A percentile compares a stretch with the other conserved stretches of the same genome.
These are phyloP conservation scores for Leucosticte australis DNA, from an alignment of 2,113 vertebrate species.

Conservation along the genomic window DNA sequence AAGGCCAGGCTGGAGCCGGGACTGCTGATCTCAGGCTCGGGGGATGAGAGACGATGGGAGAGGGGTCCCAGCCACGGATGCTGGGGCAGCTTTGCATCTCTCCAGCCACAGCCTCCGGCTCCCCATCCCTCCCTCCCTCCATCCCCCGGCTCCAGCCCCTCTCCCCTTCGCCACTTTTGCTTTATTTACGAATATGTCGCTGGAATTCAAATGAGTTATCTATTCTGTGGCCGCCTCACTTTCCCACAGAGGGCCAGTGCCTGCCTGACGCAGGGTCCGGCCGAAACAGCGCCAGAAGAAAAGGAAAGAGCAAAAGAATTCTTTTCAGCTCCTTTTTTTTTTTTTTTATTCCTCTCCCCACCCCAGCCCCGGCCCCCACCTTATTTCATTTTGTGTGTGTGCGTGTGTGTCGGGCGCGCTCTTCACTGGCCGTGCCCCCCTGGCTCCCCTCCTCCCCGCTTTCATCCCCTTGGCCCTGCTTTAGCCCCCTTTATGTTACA, in stretches of 20 bases:
- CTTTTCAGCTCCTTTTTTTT: slow-evolving; percentile 73
- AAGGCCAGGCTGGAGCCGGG: background rate
- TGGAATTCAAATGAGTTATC: slow-evolving; percentile 86
- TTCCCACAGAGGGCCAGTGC: slow-evolving; percentile 81
- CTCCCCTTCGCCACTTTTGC: slow-evolving; percentile 72
- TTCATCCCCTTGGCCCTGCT: slow-evolving; percentile 74
- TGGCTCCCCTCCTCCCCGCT: slow-evolving; percentile 43
- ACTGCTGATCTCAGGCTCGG: rapidly evolving
- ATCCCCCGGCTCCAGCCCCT: slow-evolving; percentile 8
- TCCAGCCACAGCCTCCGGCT: background rate
- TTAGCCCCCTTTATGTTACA: slow-evolving; percentile 90
- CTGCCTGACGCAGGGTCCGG: slow-evolving; percentile 75
- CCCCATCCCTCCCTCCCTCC: background rate
- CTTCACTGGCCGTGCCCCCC: slow-evolving; percentile 25
- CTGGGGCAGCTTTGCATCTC: background rate
- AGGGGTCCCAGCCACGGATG: background rate
- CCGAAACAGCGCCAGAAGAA: slow-evolving; percentile 73
- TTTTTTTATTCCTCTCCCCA: slow-evolving; percentile 49
- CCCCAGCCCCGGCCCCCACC: background rate
- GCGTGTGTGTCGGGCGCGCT: slow-evolving; percentile 6
- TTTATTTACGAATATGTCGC: slow-evolving; percentile 80
- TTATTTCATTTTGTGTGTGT: slow-evolving; percentile 43
- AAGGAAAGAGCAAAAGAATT: slow-evolving; percentile 79
- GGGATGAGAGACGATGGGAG: background rate
- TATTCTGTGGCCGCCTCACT: slow-evolving; percentile 80